Evolutionary conservation across 2,888 invertebrate genomes (phyloP), one percentile per base, ranked within the genome.

Genomic region (Dolomedes plantarius): DNA sequence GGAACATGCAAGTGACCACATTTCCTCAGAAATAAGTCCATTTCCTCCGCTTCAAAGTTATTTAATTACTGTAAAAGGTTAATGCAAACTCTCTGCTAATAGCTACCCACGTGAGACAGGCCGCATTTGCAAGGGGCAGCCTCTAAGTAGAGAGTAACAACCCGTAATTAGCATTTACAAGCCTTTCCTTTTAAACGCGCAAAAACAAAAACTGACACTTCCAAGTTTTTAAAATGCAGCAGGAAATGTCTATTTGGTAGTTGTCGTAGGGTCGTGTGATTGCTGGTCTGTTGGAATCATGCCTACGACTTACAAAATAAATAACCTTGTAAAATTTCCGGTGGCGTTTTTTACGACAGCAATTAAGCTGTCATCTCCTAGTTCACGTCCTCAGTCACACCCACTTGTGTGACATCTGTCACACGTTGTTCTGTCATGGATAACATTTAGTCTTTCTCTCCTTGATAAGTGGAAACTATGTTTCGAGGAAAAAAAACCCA

Each of bases 321-420:
- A 56, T 56, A 56, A 56, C 56, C 56, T 56, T 56, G 56, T 23
- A 56, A 23, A 56, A 23, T 56, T 56, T 56, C 56, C 56, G 56
- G 56, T 23, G 56, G 19, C 23, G 23, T 23, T 56, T 56, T 56
- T 56, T 56, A 56, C 23, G 56, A 56, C 23, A 56, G 23, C 23
- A 56, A 56, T 56, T 56, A 56, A 56, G 3, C 16, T 56, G 56
- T 56, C 56, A 56, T 56, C 56, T 2, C 19, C 56, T 56, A 56
- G 56, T 56, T 56, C 23, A 56, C 7, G 16, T 56, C 56, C 5
- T 56, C 19, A 23, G 56, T 56, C 56, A 56, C 56, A 56, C 56
- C 56, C 23, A 56, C 56, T 56, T 56, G 11, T 23, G 23, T 23
- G 56, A 56, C 56, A 56, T 23, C 56, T 56, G 56, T 56, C 56